These are phyloP conservation scores for Amphiprion percula DNA, from an alignment of 2,113 vertebrate genomes.

Conservation along the genomic window DNA sequence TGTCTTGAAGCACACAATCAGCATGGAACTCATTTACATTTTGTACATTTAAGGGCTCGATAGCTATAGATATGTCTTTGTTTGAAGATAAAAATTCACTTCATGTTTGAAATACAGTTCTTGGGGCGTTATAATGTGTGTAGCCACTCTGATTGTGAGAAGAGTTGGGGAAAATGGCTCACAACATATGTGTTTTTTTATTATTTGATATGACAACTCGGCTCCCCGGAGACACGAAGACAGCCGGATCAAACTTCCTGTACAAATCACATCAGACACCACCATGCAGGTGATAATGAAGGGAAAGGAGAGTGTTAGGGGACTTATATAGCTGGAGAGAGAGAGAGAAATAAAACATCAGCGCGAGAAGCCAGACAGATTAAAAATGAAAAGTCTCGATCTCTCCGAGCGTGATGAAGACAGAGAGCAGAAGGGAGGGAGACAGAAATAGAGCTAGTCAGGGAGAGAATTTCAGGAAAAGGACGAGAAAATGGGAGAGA, in stretches of 20 bases:
- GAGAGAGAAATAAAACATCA: conserved; percentile 49
- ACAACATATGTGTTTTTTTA: conserved; percentile 60
- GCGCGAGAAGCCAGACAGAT: conserved; percentile 41
- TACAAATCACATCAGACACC: conserved; percentile 75
- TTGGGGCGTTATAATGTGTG: not conserved
- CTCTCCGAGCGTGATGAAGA: conserved; percentile 47
- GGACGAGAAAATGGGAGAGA: conserved; percentile 47
- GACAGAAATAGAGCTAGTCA: conserved; percentile 65
- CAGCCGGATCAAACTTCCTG: conserved; percentile 64
- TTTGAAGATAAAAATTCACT: conserved; percentile 1
- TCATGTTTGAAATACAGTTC: conserved; percentile 1
- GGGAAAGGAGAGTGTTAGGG: conserved; percentile 34
- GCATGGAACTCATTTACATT: conserved; percentile 20
- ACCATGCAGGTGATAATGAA: conserved; percentile 77
- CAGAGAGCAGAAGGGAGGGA: conserved; percentile 33
- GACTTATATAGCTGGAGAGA: conserved; percentile 33
- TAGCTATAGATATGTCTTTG: not conserved
- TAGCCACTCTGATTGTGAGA: conserved; percentile 25
- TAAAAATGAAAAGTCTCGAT: conserved; percentile 66
- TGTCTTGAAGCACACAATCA: conserved; percentile 29
- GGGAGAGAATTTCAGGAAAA: conserved; percentile 38
- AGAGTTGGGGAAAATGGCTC: conserved; percentile 16
- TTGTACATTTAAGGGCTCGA: not conserved
- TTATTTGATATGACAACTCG: conserved; percentile 68
- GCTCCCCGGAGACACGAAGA: conserved; percentile 59